Base-by-base conservation (phyloP, 2,113 vertebrate genomes). In the Probosciger aterrimus region DNA sequence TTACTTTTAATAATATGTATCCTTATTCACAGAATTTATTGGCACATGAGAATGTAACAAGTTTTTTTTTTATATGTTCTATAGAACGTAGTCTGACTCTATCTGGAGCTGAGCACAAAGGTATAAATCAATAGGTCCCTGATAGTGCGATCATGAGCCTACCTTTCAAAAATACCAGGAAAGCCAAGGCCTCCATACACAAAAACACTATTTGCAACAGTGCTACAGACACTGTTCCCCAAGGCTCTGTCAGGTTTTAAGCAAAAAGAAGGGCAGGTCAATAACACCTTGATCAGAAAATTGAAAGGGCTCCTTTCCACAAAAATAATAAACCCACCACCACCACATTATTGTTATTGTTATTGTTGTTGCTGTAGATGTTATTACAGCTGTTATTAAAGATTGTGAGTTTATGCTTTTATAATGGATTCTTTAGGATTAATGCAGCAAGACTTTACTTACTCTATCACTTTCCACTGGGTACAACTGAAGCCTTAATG, bases 51-150 rank as follows among this genome's bases (percentile, higher is more conserved):
- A 76, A 81, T 70, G 7, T 80, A 97, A 89, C 39, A 94, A 57
- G 6, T 77, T 82, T 92, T 93, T 93, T 93, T 93, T 82, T 10
- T 6, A 50, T 74, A 67, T 41, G 75, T 5, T 1, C 69, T 91
- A 75, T 68, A 96, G 57, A 78, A 93, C 70, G 18, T 46, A 94
- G 60, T 47, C 80, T 91, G 83, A 93, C 85, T 96, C 74, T 93
- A 82, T 93, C 83, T 81, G 76, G 60, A 96, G n/a, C 81, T 73
- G n/a, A 94, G 37, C 68, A 95, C 86, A 91, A 89, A 92, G 60
- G 35, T 92, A 97, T 96, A 96, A 97, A 97, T 97, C 96, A 97
- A 87, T 93, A 97, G 91, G 95, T n/a, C 50, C 27, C 81, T 95
- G 76, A 77, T 96, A 84, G 74, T 93, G 67, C 30, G 22, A 96